Evolutionary conservation across 2,888 invertebrate genomes (phyloP).

Genomic region (Napeogenes inachia): DNA sequence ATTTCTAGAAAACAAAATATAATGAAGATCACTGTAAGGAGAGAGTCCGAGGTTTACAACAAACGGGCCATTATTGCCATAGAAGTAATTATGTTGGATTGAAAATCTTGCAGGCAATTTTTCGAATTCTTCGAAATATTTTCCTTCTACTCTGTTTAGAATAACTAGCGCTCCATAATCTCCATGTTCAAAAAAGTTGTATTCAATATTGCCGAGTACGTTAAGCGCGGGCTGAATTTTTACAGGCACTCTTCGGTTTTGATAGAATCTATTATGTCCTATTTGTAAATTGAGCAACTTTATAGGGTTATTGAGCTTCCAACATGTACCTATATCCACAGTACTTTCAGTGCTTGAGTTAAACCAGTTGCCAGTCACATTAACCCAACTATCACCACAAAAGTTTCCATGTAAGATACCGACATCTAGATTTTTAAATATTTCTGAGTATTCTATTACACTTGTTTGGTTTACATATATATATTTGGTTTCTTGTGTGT

Average conservation of each 20-base stretch:
- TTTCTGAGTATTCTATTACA: slow-evolving; percentile 89
- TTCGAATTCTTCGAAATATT: slow-evolving; percentile 87
- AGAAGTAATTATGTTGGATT: slow-evolving; percentile 93
- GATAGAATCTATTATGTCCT: slow-evolving; percentile 90
- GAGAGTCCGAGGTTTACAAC: slow-evolving; percentile 92
- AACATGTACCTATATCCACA: slow-evolving; percentile 90
- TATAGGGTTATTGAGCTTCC: slow-evolving; percentile 76
- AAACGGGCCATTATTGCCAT: slow-evolving; percentile 91
- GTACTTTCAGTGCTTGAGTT: slow-evolving; percentile 87
- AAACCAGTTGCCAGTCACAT: slow-evolving; percentile 95
- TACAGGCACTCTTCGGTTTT: slow-evolving; percentile 85
- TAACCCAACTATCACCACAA: slow-evolving; percentile 90
- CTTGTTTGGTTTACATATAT: slow-evolving; percentile 90
- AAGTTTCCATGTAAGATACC: slow-evolving; percentile 96
- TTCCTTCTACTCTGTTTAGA: slow-evolving; percentile 82
- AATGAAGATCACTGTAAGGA: slow-evolving; percentile 90
- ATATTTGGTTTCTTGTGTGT: slow-evolving; percentile 87
- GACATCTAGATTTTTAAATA: slow-evolving; percentile 90
- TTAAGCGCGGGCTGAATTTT: slow-evolving; percentile 90
- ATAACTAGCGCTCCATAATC: slow-evolving; percentile 89
- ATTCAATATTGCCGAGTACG: slow-evolving; percentile 86
- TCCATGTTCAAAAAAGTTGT: slow-evolving; percentile 92
- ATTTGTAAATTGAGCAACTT: slow-evolving; percentile 83
- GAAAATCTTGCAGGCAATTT: slow-evolving; percentile 82
- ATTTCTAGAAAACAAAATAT: slow-evolving; percentile 90